These are phyloP conservation scores for Pseudomyrmex gracilis DNA, from an alignment of 1,140 invertebrate genomes.

Conservation along the genomic window DNA sequence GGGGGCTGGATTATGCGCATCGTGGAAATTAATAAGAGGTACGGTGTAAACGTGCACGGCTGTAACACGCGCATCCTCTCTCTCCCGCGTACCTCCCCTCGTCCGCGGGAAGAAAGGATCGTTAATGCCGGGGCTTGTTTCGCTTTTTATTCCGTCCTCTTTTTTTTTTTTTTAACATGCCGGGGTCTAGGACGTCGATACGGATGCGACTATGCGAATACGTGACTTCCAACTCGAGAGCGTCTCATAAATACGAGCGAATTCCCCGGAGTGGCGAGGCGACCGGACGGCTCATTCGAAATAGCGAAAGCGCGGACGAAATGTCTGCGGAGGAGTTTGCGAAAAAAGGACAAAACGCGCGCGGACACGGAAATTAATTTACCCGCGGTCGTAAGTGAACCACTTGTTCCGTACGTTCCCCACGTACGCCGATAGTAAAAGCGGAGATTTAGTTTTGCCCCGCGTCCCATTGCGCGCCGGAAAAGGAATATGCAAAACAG, in stretches of 20 bases:
- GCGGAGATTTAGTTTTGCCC: constrained; percentile 18
- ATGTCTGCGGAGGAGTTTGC: constrained; percentile 42
- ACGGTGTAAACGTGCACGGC: constrained; percentile 50
- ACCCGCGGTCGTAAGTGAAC: constrained; percentile 49
- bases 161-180: constrained; percentile 12
- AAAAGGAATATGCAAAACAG: neutral
- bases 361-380: constrained; percentile 43
- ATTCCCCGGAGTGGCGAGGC: constrained; percentile 42
- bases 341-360: constrained; percentile 30
- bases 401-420: constrained; percentile 37
- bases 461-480: neutral
- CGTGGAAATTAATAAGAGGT: constrained; percentile 52
- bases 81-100: no score
- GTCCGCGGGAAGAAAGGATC: constrained; percentile 38
- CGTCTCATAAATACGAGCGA: constrained; percentile 56
- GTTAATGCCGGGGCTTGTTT: constrained; percentile 62
- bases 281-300: constrained; percentile 16
- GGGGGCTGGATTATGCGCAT: constrained; percentile 51
- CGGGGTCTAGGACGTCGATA: constrained; percentile 44
- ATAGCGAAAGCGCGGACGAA: constrained; percentile 37
- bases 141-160: neutral
- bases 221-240: constrained; percentile 54
- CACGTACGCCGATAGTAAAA: constrained; percentile 22
- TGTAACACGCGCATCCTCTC: constrained; percentile 10
- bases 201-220: constrained; percentile 52